Percentiles rank a stretch among this genome's conserved stretches.
phyloP scores from a whole-genome alignment of 2,888 invertebrate genomes.

The Gymnocheta viridis region DNA sequence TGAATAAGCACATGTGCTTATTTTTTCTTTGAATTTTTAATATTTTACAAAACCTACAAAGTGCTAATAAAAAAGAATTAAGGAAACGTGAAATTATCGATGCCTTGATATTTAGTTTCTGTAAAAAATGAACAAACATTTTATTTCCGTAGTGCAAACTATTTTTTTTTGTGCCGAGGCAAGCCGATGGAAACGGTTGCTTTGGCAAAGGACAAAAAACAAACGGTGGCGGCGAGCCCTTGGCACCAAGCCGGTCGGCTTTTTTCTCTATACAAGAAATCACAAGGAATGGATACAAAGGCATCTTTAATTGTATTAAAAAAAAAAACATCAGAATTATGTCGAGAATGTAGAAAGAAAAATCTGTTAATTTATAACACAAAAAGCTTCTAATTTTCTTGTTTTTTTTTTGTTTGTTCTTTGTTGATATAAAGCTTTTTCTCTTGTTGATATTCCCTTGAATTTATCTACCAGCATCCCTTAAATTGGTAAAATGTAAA shows the following conservation, averaged over 20 bases:
- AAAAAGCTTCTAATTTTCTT: constrained; percentile 24
- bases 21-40: constrained; percentile 6
- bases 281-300: neutral
- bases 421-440: constrained; percentile 28
- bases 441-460: constrained; percentile 25
- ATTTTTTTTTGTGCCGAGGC: too few relatives aligned
- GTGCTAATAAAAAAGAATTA: neutral
- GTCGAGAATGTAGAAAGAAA: neutral
- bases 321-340: constrained; percentile 12
- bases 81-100: neutral
- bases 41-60: neutral
- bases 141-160: too few relatives aligned
- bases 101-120: neutral
- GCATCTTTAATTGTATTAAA: neutral
- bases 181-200: too few relatives aligned
- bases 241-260: constrained; percentile 16
- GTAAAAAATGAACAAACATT: too few relatives aligned
- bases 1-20: constrained; percentile 46
- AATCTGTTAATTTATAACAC: neutral
- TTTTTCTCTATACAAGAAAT: neutral
- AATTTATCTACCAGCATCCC: constrained; percentile 26
- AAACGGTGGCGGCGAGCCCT: too few relatives aligned
- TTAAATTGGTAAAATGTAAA: neutral
- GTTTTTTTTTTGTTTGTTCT: neutral
- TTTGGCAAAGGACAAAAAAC: too few relatives aligned